A percentile compares a stretch with the other conserved stretches of the same genome.
These are phyloP conservation scores for Colinus virginianus DNA, from an alignment of 2,113 vertebrate genomes.

Conservation along the genomic window DNA sequence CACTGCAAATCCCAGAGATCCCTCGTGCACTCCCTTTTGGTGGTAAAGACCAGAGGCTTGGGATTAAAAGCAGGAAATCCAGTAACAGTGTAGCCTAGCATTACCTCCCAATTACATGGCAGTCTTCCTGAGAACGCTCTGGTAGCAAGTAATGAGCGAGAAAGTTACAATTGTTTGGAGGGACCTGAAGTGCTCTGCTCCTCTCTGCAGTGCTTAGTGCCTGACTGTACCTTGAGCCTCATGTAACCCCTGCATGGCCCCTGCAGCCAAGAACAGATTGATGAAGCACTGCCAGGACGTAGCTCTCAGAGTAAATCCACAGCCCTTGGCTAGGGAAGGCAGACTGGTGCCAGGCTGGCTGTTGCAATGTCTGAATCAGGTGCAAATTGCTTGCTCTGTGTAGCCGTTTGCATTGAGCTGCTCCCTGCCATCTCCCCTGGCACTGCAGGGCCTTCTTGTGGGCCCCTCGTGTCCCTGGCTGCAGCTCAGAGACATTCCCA, in stretches of 20 bases:
- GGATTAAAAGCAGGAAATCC: not conserved
- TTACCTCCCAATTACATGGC: not conserved
- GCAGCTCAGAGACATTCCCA: not conserved
- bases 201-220: not conserved
- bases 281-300: not conserved
- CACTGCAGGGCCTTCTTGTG: accelerated
- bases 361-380: not conserved
- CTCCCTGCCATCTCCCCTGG: not conserved
- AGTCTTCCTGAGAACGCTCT: not conserved
- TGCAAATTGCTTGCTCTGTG: not conserved
- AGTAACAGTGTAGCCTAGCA: accelerated
- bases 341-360: not conserved
- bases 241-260: accelerated
- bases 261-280: not conserved
- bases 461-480: accelerated
- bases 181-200: not conserved
- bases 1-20: not conserved
- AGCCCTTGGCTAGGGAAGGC: not conserved
- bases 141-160: not conserved
- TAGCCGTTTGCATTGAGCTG: not conserved
- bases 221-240: not conserved
- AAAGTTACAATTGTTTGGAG: not conserved
- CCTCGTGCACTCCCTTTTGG: not conserved
- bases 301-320: not conserved
- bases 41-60: not conserved